phyloP scores from a whole-genome alignment of 1,140 invertebrate genomes.

The Micrasema minimum region DNA sequence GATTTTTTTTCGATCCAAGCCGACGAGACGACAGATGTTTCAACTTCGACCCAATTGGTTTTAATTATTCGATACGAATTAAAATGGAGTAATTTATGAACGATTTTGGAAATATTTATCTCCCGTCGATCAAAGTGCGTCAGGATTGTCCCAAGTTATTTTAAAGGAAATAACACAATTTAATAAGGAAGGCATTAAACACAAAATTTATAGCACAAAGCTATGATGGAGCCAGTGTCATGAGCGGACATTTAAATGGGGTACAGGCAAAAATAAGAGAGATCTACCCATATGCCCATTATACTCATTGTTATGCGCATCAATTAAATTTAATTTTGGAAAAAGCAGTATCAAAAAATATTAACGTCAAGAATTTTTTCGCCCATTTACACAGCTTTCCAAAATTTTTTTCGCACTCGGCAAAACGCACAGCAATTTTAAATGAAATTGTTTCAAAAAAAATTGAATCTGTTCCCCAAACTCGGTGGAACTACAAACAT shows the following conservation, averaged over 20 bases:
- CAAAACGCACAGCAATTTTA: neutral
- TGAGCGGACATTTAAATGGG: neutral
- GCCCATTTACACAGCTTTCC: constrained; percentile 6
- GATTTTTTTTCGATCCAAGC: constrained; percentile 2
- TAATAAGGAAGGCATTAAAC: too few relatives aligned
- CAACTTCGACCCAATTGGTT: too few relatives aligned
- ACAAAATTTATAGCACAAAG: neutral
- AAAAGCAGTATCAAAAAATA: constrained; percentile 4
- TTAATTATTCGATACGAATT: neutral
- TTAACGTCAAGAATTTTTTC: constrained; percentile 4
- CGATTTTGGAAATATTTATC: neutral
- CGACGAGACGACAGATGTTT: too few relatives aligned
- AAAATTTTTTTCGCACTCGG: constrained; percentile 7
- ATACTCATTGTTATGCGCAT: constrained; percentile 9
- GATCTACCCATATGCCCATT: constrained; percentile 1
- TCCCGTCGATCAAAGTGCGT: neutral
- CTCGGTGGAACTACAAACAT: neutral
- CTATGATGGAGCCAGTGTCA: neutral
- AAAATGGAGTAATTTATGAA: neutral
- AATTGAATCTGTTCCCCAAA: constrained; percentile 3
- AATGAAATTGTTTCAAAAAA: neutral
- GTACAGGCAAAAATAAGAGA: neutral
- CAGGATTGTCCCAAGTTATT: neutral
- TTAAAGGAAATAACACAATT: neutral
- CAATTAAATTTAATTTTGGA: neutral